Evolutionary conservation across 2,888 invertebrate species (phyloP), one percentile per base, ranked within the genome.

Genomic region (Capitulum mitella): DNA sequence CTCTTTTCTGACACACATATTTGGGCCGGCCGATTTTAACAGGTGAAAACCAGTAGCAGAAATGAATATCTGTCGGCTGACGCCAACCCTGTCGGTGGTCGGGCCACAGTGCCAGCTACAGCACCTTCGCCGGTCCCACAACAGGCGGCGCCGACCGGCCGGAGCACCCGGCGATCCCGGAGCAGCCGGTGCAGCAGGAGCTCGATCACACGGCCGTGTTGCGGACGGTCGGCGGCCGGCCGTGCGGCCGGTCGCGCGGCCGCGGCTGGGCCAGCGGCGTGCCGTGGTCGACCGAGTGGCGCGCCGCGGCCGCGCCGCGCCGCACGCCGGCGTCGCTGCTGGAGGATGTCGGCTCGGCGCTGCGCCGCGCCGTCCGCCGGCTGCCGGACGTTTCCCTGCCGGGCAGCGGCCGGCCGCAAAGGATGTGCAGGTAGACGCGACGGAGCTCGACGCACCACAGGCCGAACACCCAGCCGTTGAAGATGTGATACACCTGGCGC

Each of bases 381-480:
- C 70, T 70, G 37, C 29, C 22, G 10, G 70, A 70, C 40, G 37
- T 12, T 10, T 70, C 70, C 26, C 22, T 5, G 8, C 10, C 14
- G 10, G 29, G 6, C 40, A 70, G 40, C 40, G 70, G 37, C 70
- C 40, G 70, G 22, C 70, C 5, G 37, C 70, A 70, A 37, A 70
- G 70, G 29, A 70, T 37, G 37, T 70, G 70, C 70, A 70, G 70
- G 70, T 70, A 70, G 37, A 16, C 70, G 70, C 40, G 37, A 26
- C 70, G 70, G 37, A 70, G 70, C 70, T 70, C 70, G 26, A 8
- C 70, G 70, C 70, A 70, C 70, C 70, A 70, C 70, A 70, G 40
- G 26, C 70, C 70, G 70, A 70, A 70, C 70, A 70, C 70, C 70
- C 70, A 70, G 70, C 70, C 70, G 70, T 70, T 70, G 70, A 70